Percentiles rank a stretch among this genome's conserved stretches.
phyloP scores from a whole-genome alignment of 1,140 invertebrate species.

The Listronotus oregonensis region DNA sequence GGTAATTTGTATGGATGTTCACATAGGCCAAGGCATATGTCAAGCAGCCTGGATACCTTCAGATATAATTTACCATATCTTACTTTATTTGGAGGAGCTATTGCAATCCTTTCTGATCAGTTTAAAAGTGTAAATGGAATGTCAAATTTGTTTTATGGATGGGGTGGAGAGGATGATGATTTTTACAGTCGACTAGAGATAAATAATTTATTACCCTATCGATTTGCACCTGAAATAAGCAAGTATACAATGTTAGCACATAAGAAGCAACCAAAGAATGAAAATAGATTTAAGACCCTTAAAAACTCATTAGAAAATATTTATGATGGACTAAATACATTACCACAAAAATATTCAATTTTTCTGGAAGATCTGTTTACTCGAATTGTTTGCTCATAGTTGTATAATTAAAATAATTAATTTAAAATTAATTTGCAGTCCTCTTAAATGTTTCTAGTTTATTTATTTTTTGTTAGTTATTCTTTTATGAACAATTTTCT shows the following conservation, averaged over 20 bases:
- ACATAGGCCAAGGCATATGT: constrained; percentile 86
- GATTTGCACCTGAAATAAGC: constrained; percentile 73
- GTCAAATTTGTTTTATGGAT: constrained; percentile 87
- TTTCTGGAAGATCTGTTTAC: constrained; percentile 47
- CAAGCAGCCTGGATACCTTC: constrained; percentile 87
- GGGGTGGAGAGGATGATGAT: constrained; percentile 92
- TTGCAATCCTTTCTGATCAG: constrained; percentile 71
- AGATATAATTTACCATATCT: constrained; percentile 79
- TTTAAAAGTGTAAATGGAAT: constrained; percentile 88
- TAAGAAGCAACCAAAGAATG: constrained; percentile 58
- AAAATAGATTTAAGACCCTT: constrained; percentile 64
- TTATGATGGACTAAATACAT: constrained; percentile 69
- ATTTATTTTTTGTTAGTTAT: too few relatives aligned
- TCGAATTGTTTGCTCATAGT: constrained; percentile 36
- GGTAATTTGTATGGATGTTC: constrained; percentile 93
- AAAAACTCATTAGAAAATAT: constrained; percentile 62
- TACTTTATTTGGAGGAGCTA: constrained; percentile 76
- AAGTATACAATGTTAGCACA: constrained; percentile 80
- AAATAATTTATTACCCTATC: constrained; percentile 63
- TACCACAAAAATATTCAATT: constrained; percentile 51
- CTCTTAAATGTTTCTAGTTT: too few relatives aligned
- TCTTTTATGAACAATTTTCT: too few relatives aligned
- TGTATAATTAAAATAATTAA: neutral
- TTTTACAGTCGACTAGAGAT: constrained; percentile 68
- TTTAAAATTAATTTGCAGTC: neutral